phyloP scores from a whole-genome alignment of 2,797 vertebrate genomes.

The Huso huso region DNA sequence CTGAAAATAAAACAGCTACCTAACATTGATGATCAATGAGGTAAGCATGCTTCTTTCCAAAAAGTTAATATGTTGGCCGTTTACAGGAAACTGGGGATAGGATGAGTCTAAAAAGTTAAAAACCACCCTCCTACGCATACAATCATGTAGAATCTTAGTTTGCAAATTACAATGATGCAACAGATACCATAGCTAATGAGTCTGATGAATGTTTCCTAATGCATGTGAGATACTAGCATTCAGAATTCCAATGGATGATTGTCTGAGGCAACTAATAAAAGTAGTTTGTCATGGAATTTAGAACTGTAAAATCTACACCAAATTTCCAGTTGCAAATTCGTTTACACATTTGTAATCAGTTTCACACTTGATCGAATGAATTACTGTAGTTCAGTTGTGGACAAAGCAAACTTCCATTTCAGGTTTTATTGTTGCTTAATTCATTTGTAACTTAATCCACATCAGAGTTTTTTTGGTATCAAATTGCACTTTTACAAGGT shows the following conservation, averaged over 20 bases:
- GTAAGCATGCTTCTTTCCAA: constrained; percentile 5
- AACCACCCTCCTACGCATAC: constrained; percentile 10
- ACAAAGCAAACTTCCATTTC: too few species aligned
- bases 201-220: constrained; percentile 11
- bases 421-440: too few species aligned
- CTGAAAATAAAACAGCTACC: constrained; percentile 13
- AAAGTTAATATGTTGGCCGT: constrained; percentile 9
- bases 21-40: background rate
- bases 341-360: too few species aligned
- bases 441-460: too few species aligned
- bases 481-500: too few species aligned
- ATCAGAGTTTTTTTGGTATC: too few species aligned
- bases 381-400: too few species aligned
- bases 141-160: background rate
- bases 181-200: constrained; percentile 3
- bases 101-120: constrained; percentile 1
- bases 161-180: background rate
- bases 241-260: constrained; percentile 23
- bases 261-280: constrained; percentile 41
- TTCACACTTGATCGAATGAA: too few species aligned
- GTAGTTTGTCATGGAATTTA: too few species aligned
- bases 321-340: too few species aligned
- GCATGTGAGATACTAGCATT: constrained; percentile 15
- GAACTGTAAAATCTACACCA: too few species aligned
- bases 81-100: constrained; percentile 14